A percentile compares a stretch with the other conserved stretches of the same genome.
These are phyloP conservation scores for Cacoxenus indagator DNA, from an alignment of 2,888 invertebrate species.

Conservation along the genomic window DNA sequence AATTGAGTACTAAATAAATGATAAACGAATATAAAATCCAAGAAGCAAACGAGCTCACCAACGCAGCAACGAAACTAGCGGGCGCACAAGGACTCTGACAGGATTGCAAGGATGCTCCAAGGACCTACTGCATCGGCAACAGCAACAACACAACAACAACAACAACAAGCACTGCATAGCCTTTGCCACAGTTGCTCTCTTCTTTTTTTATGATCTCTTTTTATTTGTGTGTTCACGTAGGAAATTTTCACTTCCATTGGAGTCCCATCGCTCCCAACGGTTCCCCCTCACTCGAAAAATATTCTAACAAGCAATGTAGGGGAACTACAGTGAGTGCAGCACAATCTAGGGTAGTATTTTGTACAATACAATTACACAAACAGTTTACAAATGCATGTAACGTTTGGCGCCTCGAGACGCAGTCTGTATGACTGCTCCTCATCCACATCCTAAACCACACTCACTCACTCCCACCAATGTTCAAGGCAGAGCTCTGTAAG, in stretches of 20 bases:
- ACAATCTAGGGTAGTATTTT: too few relatives aligned
- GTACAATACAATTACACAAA: not conserved
- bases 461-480: not conserved
- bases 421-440: not conserved
- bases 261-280: not conserved
- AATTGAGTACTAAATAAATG: conserved; percentile 67
- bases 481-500: too few relatives aligned
- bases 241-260: not conserved
- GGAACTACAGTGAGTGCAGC: conserved; percentile 4
- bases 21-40: conserved; percentile 66
- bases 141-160: conserved; percentile 1
- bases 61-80: conserved; percentile 1
- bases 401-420: not conserved
- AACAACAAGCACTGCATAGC: conserved; percentile 22
- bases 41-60: conserved; percentile 44
- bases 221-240: not conserved
- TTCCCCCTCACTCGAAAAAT: too few relatives aligned
- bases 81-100: conserved; percentile 44
- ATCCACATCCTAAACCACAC: not conserved
- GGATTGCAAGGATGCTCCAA: conserved; percentile 60
- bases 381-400: conserved; percentile 1
- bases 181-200: not conserved
- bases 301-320: not conserved
- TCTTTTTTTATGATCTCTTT: not conserved
- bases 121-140: conserved; percentile 51